These are phyloP conservation scores for Panthera leo DNA, from an alignment of 2,113 vertebrate genomes.

Conservation along the genomic window DNA sequence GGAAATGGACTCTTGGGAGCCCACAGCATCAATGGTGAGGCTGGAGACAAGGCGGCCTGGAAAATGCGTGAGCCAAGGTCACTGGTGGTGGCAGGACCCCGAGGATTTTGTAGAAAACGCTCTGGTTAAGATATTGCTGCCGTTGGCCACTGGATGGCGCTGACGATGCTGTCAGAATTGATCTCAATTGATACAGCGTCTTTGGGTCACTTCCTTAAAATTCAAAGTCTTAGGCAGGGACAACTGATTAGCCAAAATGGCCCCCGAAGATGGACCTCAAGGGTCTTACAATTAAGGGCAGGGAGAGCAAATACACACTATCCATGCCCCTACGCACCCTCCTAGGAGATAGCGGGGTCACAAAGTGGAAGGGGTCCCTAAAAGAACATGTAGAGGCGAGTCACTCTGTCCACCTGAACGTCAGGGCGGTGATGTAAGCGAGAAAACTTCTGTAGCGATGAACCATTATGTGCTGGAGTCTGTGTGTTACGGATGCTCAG, in stretches of 20 bases:
- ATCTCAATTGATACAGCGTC: background rate
- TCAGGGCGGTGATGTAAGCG: background rate
- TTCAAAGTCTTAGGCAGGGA: background rate
- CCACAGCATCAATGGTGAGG: background rate
- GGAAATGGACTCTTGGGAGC: background rate
- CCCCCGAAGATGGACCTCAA: background rate
- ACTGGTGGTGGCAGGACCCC: fast-evolving
- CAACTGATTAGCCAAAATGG: background rate
- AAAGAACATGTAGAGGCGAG: background rate
- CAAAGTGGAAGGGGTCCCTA: background rate
- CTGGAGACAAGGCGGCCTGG: background rate
- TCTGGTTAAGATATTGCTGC: background rate
- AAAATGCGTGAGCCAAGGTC: background rate
- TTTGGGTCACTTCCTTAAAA: background rate
- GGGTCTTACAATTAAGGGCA: background rate
- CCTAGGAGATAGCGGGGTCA: background rate
- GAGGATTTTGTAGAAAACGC: background rate
- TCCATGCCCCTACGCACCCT: background rate
- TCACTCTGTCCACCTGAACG: background rate
- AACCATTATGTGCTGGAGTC: background rate
- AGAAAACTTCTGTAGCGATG: background rate
- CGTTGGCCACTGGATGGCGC: background rate
- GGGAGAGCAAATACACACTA: background rate
- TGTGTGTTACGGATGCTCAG: background rate
- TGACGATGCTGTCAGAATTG: background rate